Conservation (phyloP, 2,888 invertebrate species). For the Chamaedrilus cognettii region DNA sequence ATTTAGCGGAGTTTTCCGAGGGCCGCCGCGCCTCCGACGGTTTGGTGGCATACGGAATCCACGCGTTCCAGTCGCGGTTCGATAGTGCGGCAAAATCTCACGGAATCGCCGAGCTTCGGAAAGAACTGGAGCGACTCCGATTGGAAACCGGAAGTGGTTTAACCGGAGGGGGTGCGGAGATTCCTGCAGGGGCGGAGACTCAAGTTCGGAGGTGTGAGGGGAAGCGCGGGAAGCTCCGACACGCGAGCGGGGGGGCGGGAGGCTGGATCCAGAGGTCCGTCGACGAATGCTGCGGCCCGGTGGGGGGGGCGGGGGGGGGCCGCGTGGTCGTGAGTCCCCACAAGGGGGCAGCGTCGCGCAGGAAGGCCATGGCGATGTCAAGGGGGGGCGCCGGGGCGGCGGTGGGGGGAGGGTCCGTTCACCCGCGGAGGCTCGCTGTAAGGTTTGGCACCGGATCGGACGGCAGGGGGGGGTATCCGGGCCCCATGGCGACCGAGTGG, state of each 20-base stretch:
- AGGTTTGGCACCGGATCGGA: conserved; percentile 2
- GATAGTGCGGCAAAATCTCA: conserved; percentile 80
- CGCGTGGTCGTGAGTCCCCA: background rate
- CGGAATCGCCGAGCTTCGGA: conserved; percentile 79
- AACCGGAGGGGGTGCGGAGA: conserved; percentile 41
- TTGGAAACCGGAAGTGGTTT: conserved; percentile 35
- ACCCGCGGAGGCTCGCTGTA: conserved; percentile 3
- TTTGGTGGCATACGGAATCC: conserved; percentile 69
- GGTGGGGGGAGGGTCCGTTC: too few species aligned
- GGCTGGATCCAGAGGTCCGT: too few species aligned
- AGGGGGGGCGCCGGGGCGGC: too few species aligned
- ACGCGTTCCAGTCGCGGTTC: conserved; percentile 76
- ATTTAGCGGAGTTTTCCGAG: conserved; percentile 78
- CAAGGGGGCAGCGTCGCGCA: background rate
- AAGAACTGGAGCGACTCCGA: conserved; percentile 64
- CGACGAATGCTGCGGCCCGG: too few species aligned
- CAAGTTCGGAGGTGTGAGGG: conserved; percentile 4
- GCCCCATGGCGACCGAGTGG: too few species aligned
- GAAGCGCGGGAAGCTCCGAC: background rate
- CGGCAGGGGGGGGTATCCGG: background rate
- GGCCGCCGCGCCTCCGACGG: conserved; percentile 84
- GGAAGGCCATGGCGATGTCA: background rate
- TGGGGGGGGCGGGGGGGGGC: background rate
- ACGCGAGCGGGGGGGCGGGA: conserved; percentile 3
- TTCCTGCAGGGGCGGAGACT: conserved; percentile 37